Base-by-base conservation (phyloP, 2,888 invertebrate genomes). In the Piscicola geometra region DNA sequence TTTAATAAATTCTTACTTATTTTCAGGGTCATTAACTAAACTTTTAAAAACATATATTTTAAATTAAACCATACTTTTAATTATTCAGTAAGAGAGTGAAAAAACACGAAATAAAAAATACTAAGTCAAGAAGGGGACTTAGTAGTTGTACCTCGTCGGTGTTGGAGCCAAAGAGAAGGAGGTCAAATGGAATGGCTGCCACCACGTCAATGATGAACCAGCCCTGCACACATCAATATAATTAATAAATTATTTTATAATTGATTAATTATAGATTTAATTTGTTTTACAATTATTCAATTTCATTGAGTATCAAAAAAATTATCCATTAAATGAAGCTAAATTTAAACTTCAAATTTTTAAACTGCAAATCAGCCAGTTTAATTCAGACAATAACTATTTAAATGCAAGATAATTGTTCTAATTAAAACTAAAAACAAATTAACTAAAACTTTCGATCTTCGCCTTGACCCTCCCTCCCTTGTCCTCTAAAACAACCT, bases 121-220 rank as follows among this genome's bases (percentile, higher is more conserved):
- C n/a, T 66, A 18, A 66, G 21, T 66, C 21, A 15, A 28, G 12
- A 21, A 25, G 12, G 15, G 25, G 12, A 1, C 12, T 32, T 1
- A 81, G 88, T 89, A 89, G n/a, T n/a, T n/a, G n/a, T 89, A 96
- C 96, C 92, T 97, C 97, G 87, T 98, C 97, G 81, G 94, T 94
- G 80, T 89, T 87, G 84, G 94, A 93, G 85, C 94, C 94, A 88
- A 95, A 94, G 86, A 99, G 90, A 80, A 99, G 90, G 80, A 98
- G 90, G 87, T 98, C 98, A 88, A 99, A 99, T 78, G 98, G 98
- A 85, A 98, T 97, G 83, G 98, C 98, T 75, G 98, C 97, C 79
- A 99, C 95, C 84, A 98, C 90, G 88, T 98, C 98, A 85, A 98
- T 98, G 84, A 98, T 89, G 88, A 98, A 98, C 98, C 98, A 98